A percentile compares a stretch with the other conserved stretches of the same genome.
phyloP scores from a whole-genome alignment of 2,888 invertebrate genomes.

The Norana najaformis region DNA sequence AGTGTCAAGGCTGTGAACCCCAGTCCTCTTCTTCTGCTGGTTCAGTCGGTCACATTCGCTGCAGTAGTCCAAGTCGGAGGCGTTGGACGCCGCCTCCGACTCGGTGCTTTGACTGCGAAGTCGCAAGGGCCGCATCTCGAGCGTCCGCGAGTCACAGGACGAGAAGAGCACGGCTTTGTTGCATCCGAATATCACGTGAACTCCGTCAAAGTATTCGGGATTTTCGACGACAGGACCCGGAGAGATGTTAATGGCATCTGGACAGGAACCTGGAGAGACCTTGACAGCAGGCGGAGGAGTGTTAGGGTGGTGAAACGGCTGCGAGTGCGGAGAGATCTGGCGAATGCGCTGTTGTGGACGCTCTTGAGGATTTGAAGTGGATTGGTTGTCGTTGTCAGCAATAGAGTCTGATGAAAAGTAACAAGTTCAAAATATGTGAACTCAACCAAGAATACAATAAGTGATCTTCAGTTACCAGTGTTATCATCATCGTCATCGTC shows the following conservation, averaged over 20 bases:
- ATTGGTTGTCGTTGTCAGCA: neutral
- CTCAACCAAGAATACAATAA: neutral
- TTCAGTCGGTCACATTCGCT: conserved; percentile 32
- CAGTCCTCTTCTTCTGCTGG: neutral
- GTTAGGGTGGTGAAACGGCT: neutral
- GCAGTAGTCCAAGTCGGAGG: conserved; percentile 35
- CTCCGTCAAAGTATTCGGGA: conserved; percentile 25
- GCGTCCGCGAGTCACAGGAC: neutral
- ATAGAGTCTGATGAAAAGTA: neutral
- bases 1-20: neutral
- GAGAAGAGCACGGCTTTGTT: neutral
- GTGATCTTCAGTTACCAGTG: too few species aligned
- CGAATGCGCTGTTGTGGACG: neutral
- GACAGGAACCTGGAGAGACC: neutral
- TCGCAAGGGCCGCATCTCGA: conserved; percentile 29
- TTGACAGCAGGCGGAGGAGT: neutral
- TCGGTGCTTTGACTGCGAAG: conserved; percentile 33
- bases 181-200: conserved; percentile 16
- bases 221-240: neutral
- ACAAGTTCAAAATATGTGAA: neutral
- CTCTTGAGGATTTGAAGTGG: neutral
- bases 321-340: neutral
- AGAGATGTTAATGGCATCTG: neutral
- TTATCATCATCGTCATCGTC: neutral
- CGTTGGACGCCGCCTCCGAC: conserved; percentile 29